Base-by-base conservation (phyloP, 2,888 invertebrate genomes). In the Lacanobia oleracea region DNA sequence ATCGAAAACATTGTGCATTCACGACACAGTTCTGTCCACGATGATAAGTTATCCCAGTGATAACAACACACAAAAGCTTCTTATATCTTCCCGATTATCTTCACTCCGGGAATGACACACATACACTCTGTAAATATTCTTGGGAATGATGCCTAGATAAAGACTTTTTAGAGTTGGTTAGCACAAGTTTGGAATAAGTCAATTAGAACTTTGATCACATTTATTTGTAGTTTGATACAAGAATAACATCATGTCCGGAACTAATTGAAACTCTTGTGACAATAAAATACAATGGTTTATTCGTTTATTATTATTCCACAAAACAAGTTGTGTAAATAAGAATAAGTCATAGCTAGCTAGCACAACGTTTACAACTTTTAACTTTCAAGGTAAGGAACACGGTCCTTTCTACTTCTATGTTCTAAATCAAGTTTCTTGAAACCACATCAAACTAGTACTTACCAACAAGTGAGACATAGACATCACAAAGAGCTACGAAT, bases 301-400 rank as follows among this genome's bases (percentile, higher is more conserved):
- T 43, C 43, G 43, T 43, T 43, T 56, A 62, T 21, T 65, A 65
- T 53, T 21, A 59, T 61, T 65, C 61, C n/a, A 54, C 60, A 66
- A 74, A 27, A 72, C 75, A 81, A 82, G 73, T 65, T 74, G 67
- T 79, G 57, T 69, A 77, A 82, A 85, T 66, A 83, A 69, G 50
- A 51, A 61, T 53, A 61, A 48, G 23, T 72, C 66, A 43, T 50
- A 70, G 60, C 56, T 50, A 70, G 60, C 56, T 43, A 70, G 63
- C 60, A 60, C 54, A 71, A 68, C 74, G 54, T 70, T 66, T 70
- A 72, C 63, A 71, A 75, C 74, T 73, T 83, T 86, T 78, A 87
- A 86, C 67, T 84, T 82, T 87, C 86, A 86, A 86, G 86, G 86
- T 82, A 84, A 86, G 73, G 67, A 76, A 72, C 65, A 63, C 66